Percentiles rank a stretch among this genome's conserved stretches.
These are phyloP conservation scores for Lutjanus argentimaculatus DNA, from an alignment of 2,797 vertebrate species.

Conservation along the genomic window DNA sequence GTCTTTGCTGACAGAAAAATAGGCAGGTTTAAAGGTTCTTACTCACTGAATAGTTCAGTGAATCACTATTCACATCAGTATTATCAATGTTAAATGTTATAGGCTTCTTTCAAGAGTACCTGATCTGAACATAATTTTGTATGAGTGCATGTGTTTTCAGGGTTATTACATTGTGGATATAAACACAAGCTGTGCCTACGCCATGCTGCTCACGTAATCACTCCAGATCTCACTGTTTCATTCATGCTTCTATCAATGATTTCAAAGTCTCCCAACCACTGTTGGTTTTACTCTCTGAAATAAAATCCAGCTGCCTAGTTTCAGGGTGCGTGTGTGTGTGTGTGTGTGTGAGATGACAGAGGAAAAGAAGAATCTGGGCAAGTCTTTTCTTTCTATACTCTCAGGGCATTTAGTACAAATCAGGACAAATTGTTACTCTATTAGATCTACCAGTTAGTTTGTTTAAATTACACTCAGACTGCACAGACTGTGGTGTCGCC, in stretches of 20 bases:
- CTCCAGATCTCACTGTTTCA: conserved; percentile 71
- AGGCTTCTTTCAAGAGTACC: background rate
- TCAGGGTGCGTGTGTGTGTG: conserved; percentile 8
- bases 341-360: conserved; percentile 10
- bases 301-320: conserved; percentile 67
- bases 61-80: background rate
- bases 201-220: conserved; percentile 18
- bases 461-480: conserved; percentile 23
- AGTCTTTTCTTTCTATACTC: conserved; percentile 19
- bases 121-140: background rate
- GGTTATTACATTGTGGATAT: conserved; percentile 9
- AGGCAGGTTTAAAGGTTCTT: conserved; percentile 2
- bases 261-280: conserved; percentile 75
- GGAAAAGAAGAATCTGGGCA: conserved; percentile 10
- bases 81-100: background rate
- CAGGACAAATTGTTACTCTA: conserved; percentile 15
- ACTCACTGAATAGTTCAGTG: background rate
- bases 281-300: conserved; percentile 74
- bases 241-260: conserved; percentile 74
- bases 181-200: background rate
- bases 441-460: conserved; percentile 23
- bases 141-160: conserved; percentile 6
- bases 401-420: conserved; percentile 34
- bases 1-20: conserved; percentile 31
- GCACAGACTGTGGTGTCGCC: background rate